Evolutionary conservation across 1,140 invertebrate species (phyloP), one percentile per base, ranked within the genome.

Genomic region (Drosophila pseudoobscura): DNA sequence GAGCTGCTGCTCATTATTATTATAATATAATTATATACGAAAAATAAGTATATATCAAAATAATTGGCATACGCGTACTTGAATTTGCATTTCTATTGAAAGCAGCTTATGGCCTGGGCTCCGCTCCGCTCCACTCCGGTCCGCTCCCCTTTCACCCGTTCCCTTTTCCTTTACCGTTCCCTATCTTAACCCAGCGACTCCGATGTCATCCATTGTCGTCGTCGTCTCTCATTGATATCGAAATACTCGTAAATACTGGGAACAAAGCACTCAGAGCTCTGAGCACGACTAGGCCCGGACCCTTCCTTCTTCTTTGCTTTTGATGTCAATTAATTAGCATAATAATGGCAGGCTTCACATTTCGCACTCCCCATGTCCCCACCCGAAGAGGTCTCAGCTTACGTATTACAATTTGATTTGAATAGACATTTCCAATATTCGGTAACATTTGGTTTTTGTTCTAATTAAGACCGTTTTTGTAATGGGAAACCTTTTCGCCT

Each of bases 261-360:
- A 29, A 69, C 66, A 69, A 70, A 69, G 51, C 20, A 17, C 51
- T 39, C 35, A 39, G 35, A 13, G 1, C 4, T 1, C 11, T 13
- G 11, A 5, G 11, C 44, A 15, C 17, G 31, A 29, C 59, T 61
- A 35, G 44, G 60, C 51, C 53, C 15, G 24, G 43, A 15, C 35
- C 24, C 31, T 43, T 43, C 8, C 39, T 58, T 46, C 46, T 64
- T 31, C 53, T 45, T 52, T 56, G 26, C 79, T 44, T 85, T 87
- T 72, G 83, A 87, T 87, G 83, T 87, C 78, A 87, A 87, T 87
- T 87, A 87, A 87, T 87, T 83, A 87, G 82, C 82, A 87, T 87
- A 87, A 87, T 87, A 87, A 87, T 88, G 75, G 75, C 57, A 57
- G 82, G 82, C 75, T 88, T 88, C 83, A 77, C 73, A 87, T 85